Conservation (phyloP, 2,888 invertebrate genomes). For the Macropis europaea region DNA sequence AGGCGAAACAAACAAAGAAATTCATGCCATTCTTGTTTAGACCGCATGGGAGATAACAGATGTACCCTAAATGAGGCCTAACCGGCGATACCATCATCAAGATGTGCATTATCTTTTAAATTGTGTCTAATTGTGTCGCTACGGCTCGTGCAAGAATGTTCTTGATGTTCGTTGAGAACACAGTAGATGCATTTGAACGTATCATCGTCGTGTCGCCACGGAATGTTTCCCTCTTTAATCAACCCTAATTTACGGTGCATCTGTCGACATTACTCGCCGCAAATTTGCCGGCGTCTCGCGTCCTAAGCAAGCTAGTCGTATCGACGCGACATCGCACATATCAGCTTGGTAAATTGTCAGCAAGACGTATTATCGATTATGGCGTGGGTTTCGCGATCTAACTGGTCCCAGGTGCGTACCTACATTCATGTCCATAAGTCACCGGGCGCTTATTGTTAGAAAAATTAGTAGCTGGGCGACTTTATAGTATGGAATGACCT, state of each 20-base stretch:
- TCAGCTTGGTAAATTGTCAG: slow-evolving; percentile 41
- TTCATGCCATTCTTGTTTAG: too few species aligned
- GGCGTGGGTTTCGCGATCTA: slow-evolving; percentile 21
- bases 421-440: too few species aligned
- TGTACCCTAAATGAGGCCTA: too few species aligned
- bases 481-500: too few species aligned
- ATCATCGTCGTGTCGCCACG: slow-evolving; percentile 22
- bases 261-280: slow-evolving; percentile 45
- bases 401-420: background rate
- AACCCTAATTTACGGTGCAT: slow-evolving; percentile 43
- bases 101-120: background rate
- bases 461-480: too few species aligned
- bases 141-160: background rate
- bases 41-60: too few species aligned
- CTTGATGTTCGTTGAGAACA: slow-evolving; percentile 19
- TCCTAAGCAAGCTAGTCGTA: slow-evolving; percentile 39
- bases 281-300: slow-evolving; percentile 42
- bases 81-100: too few species aligned
- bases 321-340: slow-evolving; percentile 19
- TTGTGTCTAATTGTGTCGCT: background rate
- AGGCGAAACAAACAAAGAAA: too few species aligned
- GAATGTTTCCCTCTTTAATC: slow-evolving; percentile 45
- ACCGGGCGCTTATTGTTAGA: too few species aligned
- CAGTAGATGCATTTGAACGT: slow-evolving; percentile 17
- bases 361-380: slow-evolving; percentile 45